phyloP scores from a whole-genome alignment of 2,888 invertebrate species.

The Polydrusus cervinus region DNA sequence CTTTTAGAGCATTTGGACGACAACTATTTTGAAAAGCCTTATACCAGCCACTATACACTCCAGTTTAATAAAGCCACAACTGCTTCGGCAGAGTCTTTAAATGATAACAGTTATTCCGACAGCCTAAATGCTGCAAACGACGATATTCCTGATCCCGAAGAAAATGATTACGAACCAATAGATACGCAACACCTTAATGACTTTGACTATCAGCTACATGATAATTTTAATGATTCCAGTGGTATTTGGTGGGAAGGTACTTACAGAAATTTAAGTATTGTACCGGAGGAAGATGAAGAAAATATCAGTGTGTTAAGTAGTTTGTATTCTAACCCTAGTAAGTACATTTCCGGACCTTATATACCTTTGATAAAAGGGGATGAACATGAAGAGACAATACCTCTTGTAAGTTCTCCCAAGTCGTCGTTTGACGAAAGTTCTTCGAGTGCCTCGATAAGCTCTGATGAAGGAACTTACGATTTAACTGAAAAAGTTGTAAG shows the following conservation, averaged over 20 bases:
- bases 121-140: slow-evolving; percentile 57
- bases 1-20: slow-evolving; percentile 59
- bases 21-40: slow-evolving; percentile 57
- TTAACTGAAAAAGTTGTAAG: slow-evolving; percentile 65
- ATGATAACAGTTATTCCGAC: slow-evolving; percentile 59
- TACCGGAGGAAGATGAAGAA: slow-evolving; percentile 71
- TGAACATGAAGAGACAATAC: slow-evolving; percentile 35
- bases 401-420: slow-evolving; percentile 29
- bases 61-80: slow-evolving; percentile 57
- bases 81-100: slow-evolving; percentile 66
- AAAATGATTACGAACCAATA: slow-evolving; percentile 66
- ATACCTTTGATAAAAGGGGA: slow-evolving; percentile 30
- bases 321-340: slow-evolving; percentile 59
- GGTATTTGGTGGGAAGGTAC: slow-evolving; percentile 71
- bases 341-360: slow-evolving; percentile 51
- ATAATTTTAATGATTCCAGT: slow-evolving; percentile 55
- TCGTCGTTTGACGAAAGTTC: slow-evolving; percentile 51
- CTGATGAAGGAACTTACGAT: slow-evolving; percentile 63
- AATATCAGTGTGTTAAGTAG: slow-evolving; percentile 64
- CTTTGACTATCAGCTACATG: slow-evolving; percentile 58
- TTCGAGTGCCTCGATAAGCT: slow-evolving; percentile 56
- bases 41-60: slow-evolving; percentile 57
- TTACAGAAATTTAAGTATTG: slow-evolving; percentile 69
- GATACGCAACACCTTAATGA: slow-evolving; percentile 59
- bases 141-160: slow-evolving; percentile 56